phyloP scores from a whole-genome alignment of 2,888 invertebrate species.

The Scrobipalpa atriplicella region DNA sequence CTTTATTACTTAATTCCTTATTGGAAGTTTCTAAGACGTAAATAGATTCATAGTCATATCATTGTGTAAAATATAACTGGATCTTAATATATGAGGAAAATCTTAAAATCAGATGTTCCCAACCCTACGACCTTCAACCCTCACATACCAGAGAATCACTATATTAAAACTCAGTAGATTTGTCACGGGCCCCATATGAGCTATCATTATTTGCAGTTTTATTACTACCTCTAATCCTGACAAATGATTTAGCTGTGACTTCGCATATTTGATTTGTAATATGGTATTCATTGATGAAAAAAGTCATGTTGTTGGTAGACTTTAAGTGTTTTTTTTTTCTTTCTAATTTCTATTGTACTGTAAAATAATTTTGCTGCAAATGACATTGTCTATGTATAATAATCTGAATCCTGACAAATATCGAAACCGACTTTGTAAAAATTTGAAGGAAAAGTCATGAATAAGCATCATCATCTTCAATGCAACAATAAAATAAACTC shows the following conservation, averaged over 20 bases:
- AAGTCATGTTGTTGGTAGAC: neutral
- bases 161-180: slow-evolving; percentile 59
- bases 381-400: no score
- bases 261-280: slow-evolving; percentile 47
- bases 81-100: no score
- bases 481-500: neutral
- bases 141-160: slow-evolving; percentile 34
- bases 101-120: neutral
- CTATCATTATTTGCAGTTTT: slow-evolving; percentile 58
- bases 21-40: no score
- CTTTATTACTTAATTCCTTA: no score
- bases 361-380: no score
- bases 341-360: no score
- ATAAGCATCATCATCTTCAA: no score
- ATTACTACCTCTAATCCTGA: slow-evolving; percentile 66
- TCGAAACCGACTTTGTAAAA: no score
- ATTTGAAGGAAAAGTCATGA: neutral
- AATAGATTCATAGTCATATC: no score
- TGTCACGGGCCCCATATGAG: slow-evolving; percentile 73
- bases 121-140: slow-evolving; percentile 32
- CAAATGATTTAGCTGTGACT: slow-evolving; percentile 68
- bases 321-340: no score
- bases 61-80: no score
- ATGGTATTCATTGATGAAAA: neutral
- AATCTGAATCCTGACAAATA: no score